phyloP scores from a whole-genome alignment of 2,888 invertebrate species.

The Cryptops parisi region DNA sequence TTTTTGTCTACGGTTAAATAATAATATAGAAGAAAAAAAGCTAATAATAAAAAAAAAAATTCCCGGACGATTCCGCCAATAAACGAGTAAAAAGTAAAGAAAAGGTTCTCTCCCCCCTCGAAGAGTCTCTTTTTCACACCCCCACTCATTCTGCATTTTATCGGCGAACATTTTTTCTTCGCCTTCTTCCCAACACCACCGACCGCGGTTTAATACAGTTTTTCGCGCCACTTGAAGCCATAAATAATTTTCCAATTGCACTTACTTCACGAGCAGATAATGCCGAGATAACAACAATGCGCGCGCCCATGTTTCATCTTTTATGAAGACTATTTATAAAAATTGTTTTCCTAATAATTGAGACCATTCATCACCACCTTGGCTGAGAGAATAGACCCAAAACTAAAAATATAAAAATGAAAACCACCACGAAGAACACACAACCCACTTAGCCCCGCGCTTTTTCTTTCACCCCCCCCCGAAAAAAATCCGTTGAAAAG shows the following conservation, averaged over 20 bases:
- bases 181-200: no score
- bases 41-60: no score
- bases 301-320: constrained; percentile 8
- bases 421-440: no score
- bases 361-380: constrained; percentile 8
- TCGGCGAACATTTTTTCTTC: constrained; percentile 6
- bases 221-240: background rate
- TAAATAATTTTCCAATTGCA: constrained; percentile 13
- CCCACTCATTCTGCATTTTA: constrained; percentile 2
- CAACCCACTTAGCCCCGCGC: no score
- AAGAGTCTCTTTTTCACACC: background rate
- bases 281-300: constrained; percentile 9
- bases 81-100: no score
- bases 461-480: no score
- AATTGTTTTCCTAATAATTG: constrained; percentile 14
- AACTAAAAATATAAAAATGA: no score
- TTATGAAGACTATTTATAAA: constrained; percentile 14
- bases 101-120: background rate
- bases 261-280: background rate
- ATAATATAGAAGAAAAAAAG: no score
- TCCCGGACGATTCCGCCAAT: no score
- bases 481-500: no score
- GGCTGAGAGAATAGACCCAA: no score
- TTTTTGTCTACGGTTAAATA: no score
- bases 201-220: background rate